A percentile compares a stretch with the other conserved stretches of the same genome.
These are phyloP conservation scores for Myodes glareolus DNA, from an alignment of 2,113 vertebrate species.

Conservation along the genomic window DNA sequence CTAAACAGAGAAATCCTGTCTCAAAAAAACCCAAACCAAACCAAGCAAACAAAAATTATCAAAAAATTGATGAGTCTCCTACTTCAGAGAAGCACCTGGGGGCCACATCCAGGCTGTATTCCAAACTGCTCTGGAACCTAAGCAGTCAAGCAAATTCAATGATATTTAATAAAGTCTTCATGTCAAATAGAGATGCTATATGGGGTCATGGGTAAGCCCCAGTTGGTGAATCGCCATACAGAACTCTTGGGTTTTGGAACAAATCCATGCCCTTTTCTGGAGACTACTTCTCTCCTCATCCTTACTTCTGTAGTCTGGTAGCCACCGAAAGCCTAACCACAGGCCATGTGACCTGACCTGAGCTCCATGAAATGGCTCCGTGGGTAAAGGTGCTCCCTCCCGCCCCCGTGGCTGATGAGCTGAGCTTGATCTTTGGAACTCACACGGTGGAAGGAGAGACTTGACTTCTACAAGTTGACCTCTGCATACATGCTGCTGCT, in stretches of 20 bases:
- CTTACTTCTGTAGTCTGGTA: background rate
- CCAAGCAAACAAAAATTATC: background rate
- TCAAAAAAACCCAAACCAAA: too few relatives aligned
- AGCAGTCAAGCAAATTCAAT: background rate
- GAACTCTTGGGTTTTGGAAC: background rate
- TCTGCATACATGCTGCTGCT: too few relatives aligned
- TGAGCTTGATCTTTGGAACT: too few relatives aligned
- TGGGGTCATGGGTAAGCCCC: background rate
- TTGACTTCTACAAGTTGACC: too few relatives aligned
- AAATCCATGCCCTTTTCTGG: background rate
- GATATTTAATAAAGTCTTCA: background rate
- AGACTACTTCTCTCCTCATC: background rate
- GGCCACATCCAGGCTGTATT: background rate
- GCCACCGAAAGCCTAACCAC: background rate
- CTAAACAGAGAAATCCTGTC: too few relatives aligned
- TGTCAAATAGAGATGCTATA: background rate
- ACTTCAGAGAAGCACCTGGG: background rate
- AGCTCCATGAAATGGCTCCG: background rate
- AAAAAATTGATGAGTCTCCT: background rate
- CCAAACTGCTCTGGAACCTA: background rate
- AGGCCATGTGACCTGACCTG: background rate
- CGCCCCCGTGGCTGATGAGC: rapidly evolving
- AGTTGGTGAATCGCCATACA: background rate
- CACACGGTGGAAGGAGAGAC: background rate
- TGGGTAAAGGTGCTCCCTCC: background rate